These are phyloP conservation scores for Xestobium rufovillosum DNA, from an alignment of 2,888 invertebrate species.

Conservation along the genomic window DNA sequence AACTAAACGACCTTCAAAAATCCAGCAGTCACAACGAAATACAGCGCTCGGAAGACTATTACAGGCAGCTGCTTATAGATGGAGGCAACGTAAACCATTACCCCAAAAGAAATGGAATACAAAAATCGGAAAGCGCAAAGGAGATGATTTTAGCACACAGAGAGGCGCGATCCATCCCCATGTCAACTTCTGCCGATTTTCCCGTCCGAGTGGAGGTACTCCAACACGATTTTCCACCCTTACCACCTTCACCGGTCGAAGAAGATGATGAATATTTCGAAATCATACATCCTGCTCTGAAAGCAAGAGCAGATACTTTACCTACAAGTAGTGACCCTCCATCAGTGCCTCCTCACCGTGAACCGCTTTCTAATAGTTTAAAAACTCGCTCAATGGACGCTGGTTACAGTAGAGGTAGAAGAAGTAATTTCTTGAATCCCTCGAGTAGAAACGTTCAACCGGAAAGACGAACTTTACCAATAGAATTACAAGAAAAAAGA, in stretches of 20 bases:
- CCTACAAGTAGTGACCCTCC: constrained; percentile 54
- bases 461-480: constrained; percentile 66
- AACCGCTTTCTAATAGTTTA: constrained; percentile 56
- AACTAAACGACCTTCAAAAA: constrained; percentile 52
- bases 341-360: constrained; percentile 66
- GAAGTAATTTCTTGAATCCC: constrained; percentile 41
- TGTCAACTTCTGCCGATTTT: constrained; percentile 48
- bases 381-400: constrained; percentile 84
- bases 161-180: constrained; percentile 31
- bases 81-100: constrained; percentile 43
- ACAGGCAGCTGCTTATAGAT: constrained; percentile 40
- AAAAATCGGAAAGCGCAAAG: constrained; percentile 68
- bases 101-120: constrained; percentile 56
- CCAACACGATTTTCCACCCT: constrained; percentile 64
- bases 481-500: constrained; percentile 52
- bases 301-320: constrained; percentile 49
- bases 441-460: constrained; percentile 53
- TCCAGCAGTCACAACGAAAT: constrained; percentile 58
- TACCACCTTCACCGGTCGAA: constrained; percentile 78
- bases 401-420: constrained; percentile 51
- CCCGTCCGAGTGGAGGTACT: constrained; percentile 59
- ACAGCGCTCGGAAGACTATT: constrained; percentile 43
- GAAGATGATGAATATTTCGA: constrained; percentile 72
- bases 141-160: constrained; percentile 55
- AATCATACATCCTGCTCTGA: constrained; percentile 48